Percentiles rank a stretch among this genome's conserved stretches.
phyloP scores from a whole-genome alignment of 1,140 invertebrate genomes.

The Drosophila kurseongensis region DNA sequence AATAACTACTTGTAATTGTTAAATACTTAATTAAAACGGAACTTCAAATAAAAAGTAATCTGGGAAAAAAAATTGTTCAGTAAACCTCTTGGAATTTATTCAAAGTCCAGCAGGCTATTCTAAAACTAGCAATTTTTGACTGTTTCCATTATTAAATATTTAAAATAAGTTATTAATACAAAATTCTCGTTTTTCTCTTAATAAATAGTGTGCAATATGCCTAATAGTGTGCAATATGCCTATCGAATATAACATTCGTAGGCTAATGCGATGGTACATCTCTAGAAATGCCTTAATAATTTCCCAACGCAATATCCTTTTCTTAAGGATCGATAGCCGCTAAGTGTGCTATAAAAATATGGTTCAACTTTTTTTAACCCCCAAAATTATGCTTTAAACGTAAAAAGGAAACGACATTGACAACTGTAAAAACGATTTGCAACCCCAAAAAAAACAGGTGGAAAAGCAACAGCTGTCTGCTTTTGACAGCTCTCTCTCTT shows the following conservation, averaged over 20 bases:
- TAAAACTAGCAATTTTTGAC: neutral
- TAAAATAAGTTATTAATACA: neutral
- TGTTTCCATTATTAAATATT: neutral
- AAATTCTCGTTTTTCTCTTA: neutral
- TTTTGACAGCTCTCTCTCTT: slow-evolving; percentile 33
- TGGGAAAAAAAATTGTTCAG: too few relatives aligned
- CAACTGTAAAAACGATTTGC: neutral
- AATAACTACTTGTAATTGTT: neutral
- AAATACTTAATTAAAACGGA: too few relatives aligned
- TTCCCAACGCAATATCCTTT: neutral
- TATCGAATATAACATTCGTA: neutral
- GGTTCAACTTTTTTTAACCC: neutral
- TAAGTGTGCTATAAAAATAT: neutral
- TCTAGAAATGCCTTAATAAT: neutral
- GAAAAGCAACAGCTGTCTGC: slow-evolving; percentile 40
- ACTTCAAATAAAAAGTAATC: too few relatives aligned
- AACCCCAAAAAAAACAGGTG: slow-evolving; percentile 36
- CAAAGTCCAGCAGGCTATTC: too few relatives aligned
- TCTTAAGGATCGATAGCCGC: neutral
- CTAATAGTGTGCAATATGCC: too few relatives aligned
- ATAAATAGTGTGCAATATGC: too few relatives aligned
- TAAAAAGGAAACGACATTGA: neutral
- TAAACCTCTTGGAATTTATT: neutral
- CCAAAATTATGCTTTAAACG: neutral
- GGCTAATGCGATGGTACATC: neutral